A percentile compares a stretch with the other conserved stretches of the same genome.
phyloP scores from a whole-genome alignment of 2,888 invertebrate genomes.

The Creontiades dilutus region DNA sequence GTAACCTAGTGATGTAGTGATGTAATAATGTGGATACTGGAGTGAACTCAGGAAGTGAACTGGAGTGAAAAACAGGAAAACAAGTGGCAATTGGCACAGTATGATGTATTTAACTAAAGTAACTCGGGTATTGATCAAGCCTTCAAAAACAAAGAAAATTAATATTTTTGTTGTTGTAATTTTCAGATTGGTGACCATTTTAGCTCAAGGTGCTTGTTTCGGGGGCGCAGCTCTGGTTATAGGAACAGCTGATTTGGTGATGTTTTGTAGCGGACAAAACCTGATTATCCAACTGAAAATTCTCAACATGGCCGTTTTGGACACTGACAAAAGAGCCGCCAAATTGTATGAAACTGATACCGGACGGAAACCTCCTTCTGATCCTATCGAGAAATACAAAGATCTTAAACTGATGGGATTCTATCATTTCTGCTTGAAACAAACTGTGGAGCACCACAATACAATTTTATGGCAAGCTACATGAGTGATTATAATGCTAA shows the following conservation, averaged over 20 bases:
- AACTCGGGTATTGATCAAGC: no score
- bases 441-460: slow-evolving; percentile 9
- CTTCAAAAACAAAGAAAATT: not conserved
- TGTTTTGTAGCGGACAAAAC: not conserved
- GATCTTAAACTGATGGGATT: not conserved
- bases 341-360: not conserved
- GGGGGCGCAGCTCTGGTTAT: not conserved
- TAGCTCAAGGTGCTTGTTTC: not conserved
- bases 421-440: slow-evolving; percentile 37
- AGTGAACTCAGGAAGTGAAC: no score
- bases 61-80: no score
- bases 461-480: not conserved
- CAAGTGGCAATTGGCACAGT: no score
- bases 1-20: no score
- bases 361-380: not conserved
- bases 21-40: no score
- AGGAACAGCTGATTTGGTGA: not conserved
- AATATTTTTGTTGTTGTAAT: not conserved
- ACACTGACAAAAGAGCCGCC: slow-evolving; percentile 1
- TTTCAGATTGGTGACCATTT: not conserved
- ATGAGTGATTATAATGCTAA: no score
- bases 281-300: slow-evolving; percentile 17
- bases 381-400: not conserved
- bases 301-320: not conserved
- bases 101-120: no score